Evolutionary conservation across 2,888 invertebrate species (phyloP), one percentile per base, ranked within the genome.

Genomic region (Drosophila pseudotalamancana): DNA sequence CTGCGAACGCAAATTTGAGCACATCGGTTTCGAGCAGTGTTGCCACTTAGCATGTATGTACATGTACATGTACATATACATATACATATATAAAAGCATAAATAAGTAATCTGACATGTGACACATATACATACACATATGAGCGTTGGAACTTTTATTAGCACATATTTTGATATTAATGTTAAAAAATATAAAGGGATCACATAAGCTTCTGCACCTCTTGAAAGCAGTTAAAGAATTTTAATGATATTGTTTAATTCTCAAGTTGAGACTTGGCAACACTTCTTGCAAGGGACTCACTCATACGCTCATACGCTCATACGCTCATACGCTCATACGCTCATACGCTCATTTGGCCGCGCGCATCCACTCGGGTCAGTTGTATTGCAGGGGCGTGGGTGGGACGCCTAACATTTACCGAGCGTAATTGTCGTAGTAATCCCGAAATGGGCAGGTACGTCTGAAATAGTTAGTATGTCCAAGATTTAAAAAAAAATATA

Each of bases 311-410:
- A 51, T 12, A 16, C 25, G 8, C 31, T 40, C 21, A 35, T 37
- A n/a, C n/a, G 56, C 53, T 54, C 34, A 8, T 27, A 39, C 39
- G 29, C 16, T 42, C 34, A 51, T 12, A n/a, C n/a, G n/a, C n/a
- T 54, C 34, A 8, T 27, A 39, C 39, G 29, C 16, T 42, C 34
- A 51, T 12, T 21, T 27, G 8, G 39, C 42, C 21, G 42, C 40
- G 42, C 40, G 56, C 53, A 42, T 9, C 53, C 43, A 29, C 23
- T 57, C 45, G 19, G 37, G 37, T 21, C 54, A 35, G 55, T 54
- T 60, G 55, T 59, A 14, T 29, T 32, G 45, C 29, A 49, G 51
- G 56, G 67, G 49, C 16, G 57, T 51, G 62, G 62, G 50, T 59
- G 70, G 9, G 40, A 49, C 55, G 48, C 42, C 25, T 29, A 67